Evolutionary conservation across 1,140 invertebrate genomes (phyloP).

Genomic region (Campoletis sonorensis): DNA sequence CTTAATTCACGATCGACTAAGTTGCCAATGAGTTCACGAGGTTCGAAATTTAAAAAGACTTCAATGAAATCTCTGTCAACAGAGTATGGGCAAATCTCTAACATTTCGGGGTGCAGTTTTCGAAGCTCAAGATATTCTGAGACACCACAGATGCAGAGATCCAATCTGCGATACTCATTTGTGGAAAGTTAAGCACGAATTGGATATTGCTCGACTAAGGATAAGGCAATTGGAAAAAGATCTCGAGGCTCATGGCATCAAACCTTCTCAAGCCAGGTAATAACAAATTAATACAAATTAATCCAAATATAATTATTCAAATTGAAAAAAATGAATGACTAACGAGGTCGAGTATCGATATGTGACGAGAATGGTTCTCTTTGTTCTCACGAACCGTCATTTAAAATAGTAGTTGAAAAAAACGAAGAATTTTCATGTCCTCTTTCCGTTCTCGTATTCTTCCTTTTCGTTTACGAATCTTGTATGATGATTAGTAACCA

Average conservation of each 20-base stretch:
- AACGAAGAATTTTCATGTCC: no score
- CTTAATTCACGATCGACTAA: no score
- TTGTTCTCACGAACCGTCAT: neutral
- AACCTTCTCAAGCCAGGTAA: slow-evolving; percentile 82
- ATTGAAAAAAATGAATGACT: neutral
- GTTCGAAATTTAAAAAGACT: no score
- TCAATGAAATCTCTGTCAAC: neutral
- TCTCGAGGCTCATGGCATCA: slow-evolving; percentile 87
- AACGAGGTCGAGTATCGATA: neutral
- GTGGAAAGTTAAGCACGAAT: slow-evolving; percentile 92
- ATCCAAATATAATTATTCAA: no score
- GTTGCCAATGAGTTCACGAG: no score
- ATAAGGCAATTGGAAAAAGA: slow-evolving; percentile 91
- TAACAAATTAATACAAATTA: slow-evolving; percentile 4
- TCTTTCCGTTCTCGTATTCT: no score
- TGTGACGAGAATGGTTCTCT: neutral
- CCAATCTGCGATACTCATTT: slow-evolving; percentile 89
- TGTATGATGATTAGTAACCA: no score
- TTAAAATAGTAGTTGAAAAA: neutral
- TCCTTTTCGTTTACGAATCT: no score
- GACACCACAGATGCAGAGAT: slow-evolving; percentile 83
- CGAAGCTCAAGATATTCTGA: slow-evolving; percentile 85
- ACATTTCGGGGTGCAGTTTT: slow-evolving; percentile 92
- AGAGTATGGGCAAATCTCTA: slow-evolving; percentile 85
- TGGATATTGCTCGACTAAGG: slow-evolving; percentile 89